phyloP scores from a whole-genome alignment of 2,888 invertebrate genomes.

The Drosophila siamana region DNA sequence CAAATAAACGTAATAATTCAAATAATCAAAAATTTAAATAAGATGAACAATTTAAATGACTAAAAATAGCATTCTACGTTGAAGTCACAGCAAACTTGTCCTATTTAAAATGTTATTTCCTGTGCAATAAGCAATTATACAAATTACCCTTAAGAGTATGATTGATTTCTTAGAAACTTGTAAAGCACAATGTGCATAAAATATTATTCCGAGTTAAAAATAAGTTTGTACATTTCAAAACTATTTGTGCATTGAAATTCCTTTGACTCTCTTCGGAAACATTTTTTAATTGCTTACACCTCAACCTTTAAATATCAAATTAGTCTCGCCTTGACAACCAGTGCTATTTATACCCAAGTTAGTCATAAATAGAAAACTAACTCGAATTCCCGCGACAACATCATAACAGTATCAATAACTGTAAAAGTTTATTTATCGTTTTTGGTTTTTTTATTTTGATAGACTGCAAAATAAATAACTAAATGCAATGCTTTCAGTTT shows the following conservation, averaged over 20 bases:
- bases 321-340: background rate
- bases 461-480: background rate
- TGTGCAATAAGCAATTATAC: conserved; percentile 12
- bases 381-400: background rate
- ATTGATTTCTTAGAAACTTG: background rate
- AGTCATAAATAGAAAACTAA: background rate
- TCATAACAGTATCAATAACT: conserved; percentile 4
- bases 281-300: background rate
- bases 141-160: conserved; percentile 6
- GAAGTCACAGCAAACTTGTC: background rate
- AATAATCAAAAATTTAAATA: no score
- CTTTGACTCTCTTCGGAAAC: background rate
- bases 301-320: conserved; percentile 9
- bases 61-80: no score
- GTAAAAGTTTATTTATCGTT: background rate
- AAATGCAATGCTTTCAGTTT: background rate
- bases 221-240: background rate
- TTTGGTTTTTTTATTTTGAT: background rate
- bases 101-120: conserved; percentile 2
- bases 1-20: background rate
- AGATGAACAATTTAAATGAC: no score
- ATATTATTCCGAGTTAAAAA: background rate
- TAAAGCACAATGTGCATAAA: background rate
- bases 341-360: background rate
- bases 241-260: background rate